Percentiles rank a stretch among this genome's conserved stretches.
Evolutionary conservation across 2,797 vertebrate genomes (phyloP).

Genomic region (Clarias pachynema): DNA sequence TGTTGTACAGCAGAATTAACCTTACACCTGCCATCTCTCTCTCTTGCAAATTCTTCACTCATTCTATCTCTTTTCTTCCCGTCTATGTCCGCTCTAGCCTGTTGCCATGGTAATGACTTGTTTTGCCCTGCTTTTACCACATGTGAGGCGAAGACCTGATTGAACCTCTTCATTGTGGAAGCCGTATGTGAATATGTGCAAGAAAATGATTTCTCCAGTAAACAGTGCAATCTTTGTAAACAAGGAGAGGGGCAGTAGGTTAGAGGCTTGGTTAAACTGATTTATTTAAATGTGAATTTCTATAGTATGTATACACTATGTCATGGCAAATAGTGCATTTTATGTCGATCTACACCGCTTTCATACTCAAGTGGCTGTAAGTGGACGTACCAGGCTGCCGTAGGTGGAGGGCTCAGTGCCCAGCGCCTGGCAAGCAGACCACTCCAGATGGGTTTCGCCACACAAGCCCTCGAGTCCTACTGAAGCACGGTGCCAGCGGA

Average conservation of each 20-base stretch:
- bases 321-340: not conserved
- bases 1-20: not conserved
- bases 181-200: not conserved
- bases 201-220: not conserved
- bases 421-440: constrained; percentile 42
- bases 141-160: not conserved
- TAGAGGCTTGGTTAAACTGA: not conserved
- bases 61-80: not conserved
- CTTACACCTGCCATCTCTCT: not conserved
- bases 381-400: constrained; percentile 36
- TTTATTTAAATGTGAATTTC: not conserved
- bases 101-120: not conserved
- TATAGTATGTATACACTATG: not conserved
- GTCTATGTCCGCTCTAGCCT: not conserved
- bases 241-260: not conserved
- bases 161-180: not conserved
- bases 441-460: constrained; percentile 52
- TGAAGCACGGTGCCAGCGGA: constrained; percentile 14
- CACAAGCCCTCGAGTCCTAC: constrained; percentile 27
- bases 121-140: not conserved
- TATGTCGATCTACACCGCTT: not conserved
- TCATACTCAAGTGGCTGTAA: constrained; percentile 29
- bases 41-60: not conserved
- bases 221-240: not conserved
- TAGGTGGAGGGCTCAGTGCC: constrained; percentile 38